These are phyloP conservation scores for Erannis defoliaria DNA, from an alignment of 2,888 invertebrate genomes.

Conservation along the genomic window DNA sequence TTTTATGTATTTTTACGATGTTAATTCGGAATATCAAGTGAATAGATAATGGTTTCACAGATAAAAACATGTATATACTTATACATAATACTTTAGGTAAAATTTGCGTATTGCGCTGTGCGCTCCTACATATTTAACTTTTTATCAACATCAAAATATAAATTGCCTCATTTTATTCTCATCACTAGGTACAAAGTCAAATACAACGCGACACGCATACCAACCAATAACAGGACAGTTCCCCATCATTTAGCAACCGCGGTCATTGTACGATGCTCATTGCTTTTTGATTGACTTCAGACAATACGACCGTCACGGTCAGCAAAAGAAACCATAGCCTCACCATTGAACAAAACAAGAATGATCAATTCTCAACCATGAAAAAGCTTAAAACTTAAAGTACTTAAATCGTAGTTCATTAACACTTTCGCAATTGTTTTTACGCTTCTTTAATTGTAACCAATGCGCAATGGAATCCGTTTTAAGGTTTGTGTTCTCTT, in stretches of 20 bases:
- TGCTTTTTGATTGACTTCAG: constrained; percentile 75
- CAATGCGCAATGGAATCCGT: constrained; percentile 55
- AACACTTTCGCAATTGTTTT: constrained; percentile 81
- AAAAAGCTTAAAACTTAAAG: constrained; percentile 54
- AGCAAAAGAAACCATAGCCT: constrained; percentile 63
- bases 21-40: not conserved
- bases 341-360: constrained; percentile 71
- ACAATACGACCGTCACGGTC: constrained; percentile 77
- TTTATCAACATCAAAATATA: constrained; percentile 9
- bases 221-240: constrained; percentile 67
- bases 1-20: not conserved
- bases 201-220: constrained; percentile 62
- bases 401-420: constrained; percentile 67
- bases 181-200: constrained; percentile 52
- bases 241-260: constrained; percentile 77
- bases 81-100: not conserved
- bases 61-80: not conserved
- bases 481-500: constrained; percentile 53
- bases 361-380: constrained; percentile 67
- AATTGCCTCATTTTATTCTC: constrained; percentile 47
- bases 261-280: constrained; percentile 82
- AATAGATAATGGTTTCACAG: not conserved
- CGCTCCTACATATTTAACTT: not conserved
- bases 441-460: constrained; percentile 73
- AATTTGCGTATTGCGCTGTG: not conserved